Evolutionary conservation across 2,888 invertebrate genomes (phyloP).

Genomic region (Cyclophora punctaria): DNA sequence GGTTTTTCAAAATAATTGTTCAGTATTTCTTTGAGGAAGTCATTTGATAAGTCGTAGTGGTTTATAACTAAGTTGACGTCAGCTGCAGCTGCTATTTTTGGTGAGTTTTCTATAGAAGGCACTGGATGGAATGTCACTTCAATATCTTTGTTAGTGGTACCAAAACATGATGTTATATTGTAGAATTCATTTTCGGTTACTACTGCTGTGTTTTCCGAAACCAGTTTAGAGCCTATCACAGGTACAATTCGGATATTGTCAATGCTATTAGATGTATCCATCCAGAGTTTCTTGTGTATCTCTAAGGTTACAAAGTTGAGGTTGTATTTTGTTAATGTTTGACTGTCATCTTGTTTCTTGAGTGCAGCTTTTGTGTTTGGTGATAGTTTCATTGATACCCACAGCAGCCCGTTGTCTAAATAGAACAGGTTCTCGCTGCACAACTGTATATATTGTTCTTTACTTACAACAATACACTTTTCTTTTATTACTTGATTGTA

Average conservation of each 20-base stretch:
- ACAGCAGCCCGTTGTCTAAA: constrained; percentile 57
- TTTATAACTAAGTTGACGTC: constrained; percentile 57
- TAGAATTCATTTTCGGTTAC: constrained; percentile 52
- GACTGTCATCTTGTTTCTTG: constrained; percentile 25
- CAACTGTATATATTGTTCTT: constrained; percentile 54
- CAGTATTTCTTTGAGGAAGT: constrained; percentile 75
- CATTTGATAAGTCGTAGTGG: constrained; percentile 59
- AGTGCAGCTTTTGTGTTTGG: constrained; percentile 38
- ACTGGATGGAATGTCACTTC: constrained; percentile 53
- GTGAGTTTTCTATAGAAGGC: constrained; percentile 47
- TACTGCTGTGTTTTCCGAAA: constrained; percentile 38
- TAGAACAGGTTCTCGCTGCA: constrained; percentile 65
- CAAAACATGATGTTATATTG: constrained; percentile 47
- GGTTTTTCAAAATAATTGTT: constrained; percentile 81
- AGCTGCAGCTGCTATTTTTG: constrained; percentile 56
- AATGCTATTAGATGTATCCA: constrained; percentile 26
- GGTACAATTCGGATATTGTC: constrained; percentile 54
- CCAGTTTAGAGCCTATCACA: constrained; percentile 43
- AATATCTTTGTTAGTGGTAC: constrained; percentile 32
- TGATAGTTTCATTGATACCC: constrained; percentile 54
- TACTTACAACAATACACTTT: constrained; percentile 57
- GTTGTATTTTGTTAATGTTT: constrained; percentile 34
- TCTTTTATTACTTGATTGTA: constrained; percentile 41
- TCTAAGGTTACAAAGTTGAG: constrained; percentile 50
- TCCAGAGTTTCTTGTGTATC: constrained; percentile 56